A percentile compares a stretch with the other conserved stretches of the same genome.
phyloP scores from a whole-genome alignment of 1,140 invertebrate species.

The Tetraneura akinire region DNA sequence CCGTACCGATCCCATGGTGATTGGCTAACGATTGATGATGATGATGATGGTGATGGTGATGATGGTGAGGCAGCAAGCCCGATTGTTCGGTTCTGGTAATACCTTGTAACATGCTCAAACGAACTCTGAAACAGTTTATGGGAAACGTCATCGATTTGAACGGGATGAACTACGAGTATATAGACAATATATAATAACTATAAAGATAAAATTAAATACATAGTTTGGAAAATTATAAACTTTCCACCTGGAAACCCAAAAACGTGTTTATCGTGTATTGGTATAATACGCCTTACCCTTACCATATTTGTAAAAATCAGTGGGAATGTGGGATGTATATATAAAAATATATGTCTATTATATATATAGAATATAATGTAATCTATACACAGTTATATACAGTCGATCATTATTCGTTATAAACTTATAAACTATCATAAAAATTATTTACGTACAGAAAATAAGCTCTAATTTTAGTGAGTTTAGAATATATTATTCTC shows the following conservation, averaged over 20 bases:
- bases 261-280: neutral
- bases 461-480: no score
- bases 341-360: no score
- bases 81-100: slow-evolving; percentile 39
- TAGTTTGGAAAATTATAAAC: neutral
- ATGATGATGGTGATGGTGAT: slow-evolving; percentile 44
- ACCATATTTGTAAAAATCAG: no score
- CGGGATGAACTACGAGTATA: no score
- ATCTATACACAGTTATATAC: no score
- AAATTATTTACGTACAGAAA: no score
- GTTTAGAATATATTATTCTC: no score
- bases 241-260: neutral
- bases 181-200: neutral
- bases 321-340: no score
- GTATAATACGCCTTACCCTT: no score
- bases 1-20: slow-evolving; percentile 30
- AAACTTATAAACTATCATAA: no score
- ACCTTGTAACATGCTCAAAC: slow-evolving; percentile 45
- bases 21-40: slow-evolving; percentile 37
- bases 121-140: slow-evolving; percentile 1
- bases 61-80: slow-evolving; percentile 43
- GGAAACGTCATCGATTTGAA: neutral
- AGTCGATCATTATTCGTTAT: no score
- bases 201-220: neutral
- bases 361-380: no score